These are phyloP conservation scores for Sarotherodon lohbergeri DNA, from an alignment of 2,113 vertebrate species.

Conservation along the genomic window DNA sequence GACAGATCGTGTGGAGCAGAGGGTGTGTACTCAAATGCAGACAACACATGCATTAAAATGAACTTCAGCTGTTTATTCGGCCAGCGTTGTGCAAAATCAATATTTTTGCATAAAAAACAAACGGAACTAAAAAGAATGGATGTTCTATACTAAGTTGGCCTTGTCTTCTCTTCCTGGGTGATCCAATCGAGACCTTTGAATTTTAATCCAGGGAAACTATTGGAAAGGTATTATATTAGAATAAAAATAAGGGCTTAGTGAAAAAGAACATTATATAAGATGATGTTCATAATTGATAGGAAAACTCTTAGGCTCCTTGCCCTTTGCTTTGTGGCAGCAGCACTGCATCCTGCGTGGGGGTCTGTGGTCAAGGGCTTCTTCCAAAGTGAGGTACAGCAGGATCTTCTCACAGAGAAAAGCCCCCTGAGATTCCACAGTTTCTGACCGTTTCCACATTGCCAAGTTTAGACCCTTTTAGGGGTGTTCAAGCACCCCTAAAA, in stretches of 20 bases:
- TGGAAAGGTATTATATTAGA: neutral
- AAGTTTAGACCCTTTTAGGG: neutral
- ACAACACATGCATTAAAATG: neutral
- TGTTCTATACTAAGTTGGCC: conserved; percentile 30
- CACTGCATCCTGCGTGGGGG: conserved; percentile 71
- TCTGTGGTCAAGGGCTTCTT: conserved; percentile 89
- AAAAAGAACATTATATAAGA: neutral
- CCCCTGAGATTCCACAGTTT: neutral
- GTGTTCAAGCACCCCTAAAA: neutral
- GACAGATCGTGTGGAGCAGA: neutral
- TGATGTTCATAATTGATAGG: neutral
- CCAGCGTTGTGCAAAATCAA: neutral
- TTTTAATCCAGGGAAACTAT: neutral
- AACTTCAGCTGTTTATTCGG: neutral
- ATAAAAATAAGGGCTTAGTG: neutral
- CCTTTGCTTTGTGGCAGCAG: conserved; percentile 59
- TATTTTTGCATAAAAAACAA: neutral
- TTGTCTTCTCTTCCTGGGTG: conserved; percentile 19
- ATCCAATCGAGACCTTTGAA: neutral
- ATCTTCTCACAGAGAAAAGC: conserved; percentile 88
- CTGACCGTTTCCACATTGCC: neutral
- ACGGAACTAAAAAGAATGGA: neutral
- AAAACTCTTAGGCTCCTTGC: conserved; percentile 43
- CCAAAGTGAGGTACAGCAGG: conserved; percentile 84
- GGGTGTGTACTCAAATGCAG: neutral